phyloP scores from a whole-genome alignment of 2,113 vertebrate species.

The Syngnathus typhle region DNA sequence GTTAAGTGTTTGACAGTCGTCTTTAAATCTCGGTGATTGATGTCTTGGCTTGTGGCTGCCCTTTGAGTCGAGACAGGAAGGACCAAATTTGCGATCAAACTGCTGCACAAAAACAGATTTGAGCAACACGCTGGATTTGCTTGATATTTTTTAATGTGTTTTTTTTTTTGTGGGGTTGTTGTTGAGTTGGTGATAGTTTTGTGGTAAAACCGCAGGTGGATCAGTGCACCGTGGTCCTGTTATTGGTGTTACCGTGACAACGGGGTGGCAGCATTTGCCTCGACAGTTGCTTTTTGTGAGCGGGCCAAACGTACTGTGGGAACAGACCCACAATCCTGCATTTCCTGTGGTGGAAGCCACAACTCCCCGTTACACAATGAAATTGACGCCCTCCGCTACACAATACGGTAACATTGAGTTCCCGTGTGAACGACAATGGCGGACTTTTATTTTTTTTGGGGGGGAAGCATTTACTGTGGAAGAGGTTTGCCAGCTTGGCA shows the following conservation, averaged over 20 bases:
- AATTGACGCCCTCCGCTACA: not conserved
- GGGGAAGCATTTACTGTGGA: not conserved
- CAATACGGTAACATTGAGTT: not conserved
- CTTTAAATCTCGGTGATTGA: not conserved
- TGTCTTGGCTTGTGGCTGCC: not conserved
- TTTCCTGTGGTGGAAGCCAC: not conserved
- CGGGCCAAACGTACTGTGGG: not conserved
- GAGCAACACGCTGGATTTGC: not conserved
- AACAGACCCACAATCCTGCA: not conserved
- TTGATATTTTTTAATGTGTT: not conserved
- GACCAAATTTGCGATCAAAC: not conserved
- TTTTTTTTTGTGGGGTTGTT: not conserved
- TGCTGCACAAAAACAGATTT: not conserved
- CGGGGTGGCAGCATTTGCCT: not conserved
- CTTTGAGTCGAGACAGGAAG: constrained; percentile 13
- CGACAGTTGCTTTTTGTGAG: constrained; percentile 1
- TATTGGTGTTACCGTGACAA: not conserved
- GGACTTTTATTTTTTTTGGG: not conserved
- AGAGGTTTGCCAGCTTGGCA: constrained; percentile 10
- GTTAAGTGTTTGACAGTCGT: not conserved
- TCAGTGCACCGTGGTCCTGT: not conserved
- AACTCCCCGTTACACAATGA: not conserved
- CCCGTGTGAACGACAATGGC: not conserved
- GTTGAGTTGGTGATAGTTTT: not conserved
- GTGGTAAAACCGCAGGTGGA: not conserved